Conservation (phyloP, 30 jellyfish, hydroid and myxozoan species). For the Chrysaora quinquecirrha region DNA sequence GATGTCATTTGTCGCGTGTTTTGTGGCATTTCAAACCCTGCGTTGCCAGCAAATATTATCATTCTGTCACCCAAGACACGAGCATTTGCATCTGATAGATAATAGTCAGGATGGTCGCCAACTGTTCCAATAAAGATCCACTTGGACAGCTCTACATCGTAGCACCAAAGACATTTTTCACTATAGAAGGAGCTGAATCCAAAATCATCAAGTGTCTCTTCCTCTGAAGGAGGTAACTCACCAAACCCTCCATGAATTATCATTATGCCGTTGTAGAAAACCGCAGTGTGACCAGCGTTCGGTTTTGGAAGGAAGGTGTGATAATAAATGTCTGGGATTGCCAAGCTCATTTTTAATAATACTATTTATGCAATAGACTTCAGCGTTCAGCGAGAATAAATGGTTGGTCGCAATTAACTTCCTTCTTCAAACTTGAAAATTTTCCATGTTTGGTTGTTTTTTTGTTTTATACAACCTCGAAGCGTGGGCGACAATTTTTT, state of each 20-base stretch:
- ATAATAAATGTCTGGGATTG: neutral
- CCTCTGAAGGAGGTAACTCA: slow-evolving; percentile 7
- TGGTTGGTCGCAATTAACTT: too few species aligned
- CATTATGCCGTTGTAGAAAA: slow-evolving; percentile 57
- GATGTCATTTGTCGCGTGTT: neutral
- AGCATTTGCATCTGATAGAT: slow-evolving; percentile 72
- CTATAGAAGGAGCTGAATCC: too few species aligned
- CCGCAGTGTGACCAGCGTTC: slow-evolving; percentile 91
- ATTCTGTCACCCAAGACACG: slow-evolving; percentile 38
- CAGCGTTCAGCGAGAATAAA: too few species aligned
- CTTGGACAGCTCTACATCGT: slow-evolving; percentile 56
- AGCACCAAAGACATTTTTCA: slow-evolving; percentile 64
- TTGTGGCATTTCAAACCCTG: slow-evolving; percentile 66
- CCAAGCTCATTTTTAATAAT: neutral
- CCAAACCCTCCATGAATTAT: slow-evolving; percentile 81
- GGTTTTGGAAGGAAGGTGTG: too few species aligned
- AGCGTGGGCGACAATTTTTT: too few species aligned
- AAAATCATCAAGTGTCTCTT: neutral
- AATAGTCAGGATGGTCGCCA: slow-evolving; percentile 41
- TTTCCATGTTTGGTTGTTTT: too few species aligned
- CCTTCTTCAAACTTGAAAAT: too few species aligned
- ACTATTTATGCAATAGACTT: neutral
- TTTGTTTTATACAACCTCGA: too few species aligned
- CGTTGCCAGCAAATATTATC: slow-evolving; percentile 72
- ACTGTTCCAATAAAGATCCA: slow-evolving; percentile 64